Base-by-base conservation (phyloP, 1,140 invertebrate species). In the Drosophila pachea region DNA sequence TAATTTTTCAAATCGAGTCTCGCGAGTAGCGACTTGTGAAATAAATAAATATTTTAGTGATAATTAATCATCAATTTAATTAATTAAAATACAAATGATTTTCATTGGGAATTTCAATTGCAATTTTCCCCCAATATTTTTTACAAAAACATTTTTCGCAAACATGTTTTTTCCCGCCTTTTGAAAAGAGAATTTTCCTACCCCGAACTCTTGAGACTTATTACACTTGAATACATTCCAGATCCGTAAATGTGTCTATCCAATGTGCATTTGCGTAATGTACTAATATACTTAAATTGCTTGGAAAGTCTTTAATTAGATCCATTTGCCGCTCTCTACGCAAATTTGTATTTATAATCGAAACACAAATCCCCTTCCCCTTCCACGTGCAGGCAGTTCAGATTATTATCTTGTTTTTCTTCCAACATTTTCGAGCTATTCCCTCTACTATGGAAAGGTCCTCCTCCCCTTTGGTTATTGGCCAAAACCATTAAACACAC, bases 171-270 rank as follows among this genome's bases (percentile, higher is more conserved):
- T 45, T 53, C 48, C n/a, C 53, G 43, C 38, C 33, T 47, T 54
- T 59, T 35, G 6, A 22, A 22, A 22, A 22, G 45, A 14, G 49
- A 38, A 49, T 49, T 48, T 14, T 40, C 16, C 49, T 40, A 66
- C 31, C 16, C 49, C 47, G 59, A 66, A 36, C 68, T 48, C 68
- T 70, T 70, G 68, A 70, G 49, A 70, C 47, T 59, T 70, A 22
- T 22, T 22, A 33, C 42, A 60, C 54, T 70, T 66, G 68, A 70
- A 45, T 36, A 42, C 52, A 68, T 64, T 64, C 22, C 22, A 9
- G n/a, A 16, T 14, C 58, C 32, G 29, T 53, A 53, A 40, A 60
- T 12, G 38, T 40, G 29, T 38, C 22, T 48, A 29, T 54, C 35
- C 7, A 52, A 62, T 43, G 32, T 63, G 36, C 42, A 42, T 50